These are phyloP conservation scores for Cotesia glomerata DNA, from an alignment of 1,140 invertebrate species.

Conservation along the genomic window DNA sequence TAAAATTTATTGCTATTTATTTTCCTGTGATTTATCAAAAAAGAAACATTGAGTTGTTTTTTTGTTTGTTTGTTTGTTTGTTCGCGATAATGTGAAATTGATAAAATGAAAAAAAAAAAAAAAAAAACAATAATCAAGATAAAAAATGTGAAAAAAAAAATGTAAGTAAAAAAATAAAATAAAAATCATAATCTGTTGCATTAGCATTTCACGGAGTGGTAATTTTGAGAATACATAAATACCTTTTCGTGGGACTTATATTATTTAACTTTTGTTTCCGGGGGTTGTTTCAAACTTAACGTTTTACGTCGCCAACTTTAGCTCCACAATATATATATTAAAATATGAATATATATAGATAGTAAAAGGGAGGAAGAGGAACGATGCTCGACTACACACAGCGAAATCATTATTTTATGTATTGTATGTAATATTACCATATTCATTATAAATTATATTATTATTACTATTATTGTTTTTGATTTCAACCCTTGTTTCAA, in stretches of 20 bases:
- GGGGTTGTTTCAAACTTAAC: background rate
- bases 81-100: background rate
- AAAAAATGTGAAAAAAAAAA: background rate
- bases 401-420: background rate
- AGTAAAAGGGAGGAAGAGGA: slow-evolving; percentile 27
- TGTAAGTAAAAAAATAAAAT: background rate
- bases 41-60: too few species aligned
- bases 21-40: too few species aligned
- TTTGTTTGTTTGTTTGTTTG: too few species aligned
- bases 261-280: background rate
- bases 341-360: background rate
- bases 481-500: slow-evolving; percentile 12
- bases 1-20: too few species aligned
- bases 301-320: background rate
- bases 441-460: slow-evolving; percentile 1
- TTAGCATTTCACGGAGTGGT: slow-evolving; percentile 16
- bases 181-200: slow-evolving; percentile 17
- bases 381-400: slow-evolving; percentile 30
- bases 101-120: background rate
- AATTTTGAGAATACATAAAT: background rate
- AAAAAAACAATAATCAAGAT: background rate
- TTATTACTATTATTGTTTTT: background rate
- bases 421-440: slow-evolving; percentile 20
- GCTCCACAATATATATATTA: background rate
- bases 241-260: background rate